phyloP scores from a whole-genome alignment of 2,797 vertebrate species.

The Sebastes cheni region DNA sequence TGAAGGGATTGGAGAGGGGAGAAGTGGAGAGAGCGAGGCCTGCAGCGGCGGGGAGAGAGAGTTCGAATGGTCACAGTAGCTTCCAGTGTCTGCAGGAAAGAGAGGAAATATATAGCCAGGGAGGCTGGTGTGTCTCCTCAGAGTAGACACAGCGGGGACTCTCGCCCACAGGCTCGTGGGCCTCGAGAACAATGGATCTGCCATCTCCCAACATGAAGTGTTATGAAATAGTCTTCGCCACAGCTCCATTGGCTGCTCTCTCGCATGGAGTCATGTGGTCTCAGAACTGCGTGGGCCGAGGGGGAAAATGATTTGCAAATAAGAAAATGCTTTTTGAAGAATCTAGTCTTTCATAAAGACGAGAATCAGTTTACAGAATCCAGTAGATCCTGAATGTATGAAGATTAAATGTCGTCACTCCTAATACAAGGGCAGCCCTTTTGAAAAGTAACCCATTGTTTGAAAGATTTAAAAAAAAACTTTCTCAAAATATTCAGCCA shows the following conservation, averaged over 20 bases:
- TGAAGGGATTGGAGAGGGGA: conserved; percentile 51
- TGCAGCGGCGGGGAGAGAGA: conserved; percentile 39
- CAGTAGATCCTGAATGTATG: background rate
- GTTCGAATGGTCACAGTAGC: conserved; percentile 60
- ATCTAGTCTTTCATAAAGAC: conserved; percentile 28
- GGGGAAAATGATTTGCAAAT: conserved; percentile 59
- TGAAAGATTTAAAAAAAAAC: background rate
- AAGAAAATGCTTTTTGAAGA: conserved; percentile 53
- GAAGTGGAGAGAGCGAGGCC: conserved; percentile 36
- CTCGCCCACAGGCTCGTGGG: conserved; percentile 71
- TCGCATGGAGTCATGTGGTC: conserved; percentile 63
- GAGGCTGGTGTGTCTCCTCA: conserved; percentile 70
- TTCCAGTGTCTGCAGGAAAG: conserved; percentile 55
- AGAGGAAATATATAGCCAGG: conserved; percentile 70
- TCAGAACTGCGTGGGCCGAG: conserved; percentile 58
- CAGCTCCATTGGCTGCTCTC: conserved; percentile 68
- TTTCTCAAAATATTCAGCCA: conserved; percentile 13
- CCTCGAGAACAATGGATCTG: conserved; percentile 77
- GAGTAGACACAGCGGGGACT: conserved; percentile 68
- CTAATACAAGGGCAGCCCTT: background rate
- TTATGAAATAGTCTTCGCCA: conserved; percentile 71
- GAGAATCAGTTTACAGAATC: conserved; percentile 26
- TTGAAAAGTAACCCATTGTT: background rate
- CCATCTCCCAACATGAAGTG: conserved; percentile 73
- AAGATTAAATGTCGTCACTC: background rate